Evolutionary conservation across 2,113 vertebrate genomes (phyloP).

Genomic region (rat (Rattus norvegicus)): DNA sequence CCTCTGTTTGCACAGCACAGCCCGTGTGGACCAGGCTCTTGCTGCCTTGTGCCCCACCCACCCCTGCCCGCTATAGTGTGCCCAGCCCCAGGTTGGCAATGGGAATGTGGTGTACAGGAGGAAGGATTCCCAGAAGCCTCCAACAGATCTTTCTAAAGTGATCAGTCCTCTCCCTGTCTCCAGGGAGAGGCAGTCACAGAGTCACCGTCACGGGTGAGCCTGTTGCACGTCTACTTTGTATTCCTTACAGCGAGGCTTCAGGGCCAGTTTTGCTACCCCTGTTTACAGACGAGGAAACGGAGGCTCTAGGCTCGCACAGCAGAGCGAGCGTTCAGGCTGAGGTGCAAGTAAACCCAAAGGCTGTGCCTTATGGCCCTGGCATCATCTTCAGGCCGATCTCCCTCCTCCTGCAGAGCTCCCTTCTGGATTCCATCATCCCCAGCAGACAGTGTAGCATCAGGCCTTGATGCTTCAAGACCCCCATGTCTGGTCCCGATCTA

Average conservation of each 20-base stretch:
- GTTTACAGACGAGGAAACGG: not conserved
- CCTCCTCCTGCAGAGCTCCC: not conserved
- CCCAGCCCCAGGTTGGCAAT: not conserved
- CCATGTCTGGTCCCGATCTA: not conserved
- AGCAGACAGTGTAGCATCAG: not conserved
- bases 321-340: not conserved
- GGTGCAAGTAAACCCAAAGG: not conserved
- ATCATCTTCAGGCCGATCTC: too few species aligned
- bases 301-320: not conserved
- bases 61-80: too few species aligned
- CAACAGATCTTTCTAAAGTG: not conserved
- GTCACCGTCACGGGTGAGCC: not conserved
- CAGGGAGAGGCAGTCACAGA: not conserved
- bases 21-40: not conserved
- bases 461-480: not conserved
- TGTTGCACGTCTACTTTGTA: not conserved
- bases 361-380: not conserved
- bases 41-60: not conserved
- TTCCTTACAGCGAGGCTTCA: not conserved
- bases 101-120: not conserved
- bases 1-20: not conserved
- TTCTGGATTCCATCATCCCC: not conserved
- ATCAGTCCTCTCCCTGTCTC: not conserved
- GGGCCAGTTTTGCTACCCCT: not conserved
- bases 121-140: not conserved